Base-by-base conservation (phyloP, 2,797 vertebrate genomes). In the Sarcoramphus papa region DNA sequence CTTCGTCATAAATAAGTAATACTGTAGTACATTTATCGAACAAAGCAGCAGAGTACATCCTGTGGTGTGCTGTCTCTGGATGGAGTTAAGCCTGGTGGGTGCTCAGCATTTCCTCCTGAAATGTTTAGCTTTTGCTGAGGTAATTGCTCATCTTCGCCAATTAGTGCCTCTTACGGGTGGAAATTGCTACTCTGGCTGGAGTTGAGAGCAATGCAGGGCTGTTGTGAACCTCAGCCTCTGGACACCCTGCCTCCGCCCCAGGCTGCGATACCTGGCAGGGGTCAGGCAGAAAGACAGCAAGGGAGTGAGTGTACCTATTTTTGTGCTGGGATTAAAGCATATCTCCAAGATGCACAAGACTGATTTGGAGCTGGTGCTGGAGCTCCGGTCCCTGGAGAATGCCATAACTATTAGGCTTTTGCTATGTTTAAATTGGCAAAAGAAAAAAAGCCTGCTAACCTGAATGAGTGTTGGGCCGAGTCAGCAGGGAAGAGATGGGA, bases 1-100 rank as follows among this genome's bases (percentile, higher is more conserved):
- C n/a, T 93, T 88, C 41, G 14, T 82, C 60, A 75, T 97, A 83
- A 95, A 92, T 95, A 88, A 91, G 64, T 95, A 68, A 94, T 68
- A 20, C 20, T 80, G 12, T 73, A 60, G 64, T 77, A 74, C 65
- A 82, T 93, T 81, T 90, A 63, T 89, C 0, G 0, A 85, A 25
- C 84, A 54, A 73, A 76, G 59, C 7, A 47, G 51, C 20, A 48
- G 30, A 83, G 47, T 75, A 33, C 72, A 72, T 90, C 88, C 72
- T 94, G 80, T 92, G 92, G 68, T 68, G 20, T 67, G 18, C 78
- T 70, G 33, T 64, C 67, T 85, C 45, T 77, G 68, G 48, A 33
- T 53, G 59, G 40, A 78, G 45, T 47, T 81, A 33, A 74, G 83
- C 40, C 35, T 85, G 59, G 22, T 57, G 69, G 31, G 24, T 72